A percentile compares a stretch with the other conserved stretches of the same genome.
Conservation (phyloP, 2,797 vertebrate species). For the Champsocephalus esox region DNA sequence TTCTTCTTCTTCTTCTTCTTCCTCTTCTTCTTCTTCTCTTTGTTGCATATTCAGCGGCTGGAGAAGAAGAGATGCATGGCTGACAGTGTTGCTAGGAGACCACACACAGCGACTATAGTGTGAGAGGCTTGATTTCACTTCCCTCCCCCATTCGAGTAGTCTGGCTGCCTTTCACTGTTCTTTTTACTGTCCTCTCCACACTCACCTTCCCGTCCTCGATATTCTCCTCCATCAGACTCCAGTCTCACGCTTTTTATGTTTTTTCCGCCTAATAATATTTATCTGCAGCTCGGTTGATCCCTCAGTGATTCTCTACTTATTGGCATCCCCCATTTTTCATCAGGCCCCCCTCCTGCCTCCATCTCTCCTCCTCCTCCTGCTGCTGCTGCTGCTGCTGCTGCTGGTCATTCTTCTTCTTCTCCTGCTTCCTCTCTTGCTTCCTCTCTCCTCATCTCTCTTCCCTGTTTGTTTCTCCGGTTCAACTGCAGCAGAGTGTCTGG, state of each 20-base stretch:
- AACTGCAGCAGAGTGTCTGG: constrained; percentile 42
- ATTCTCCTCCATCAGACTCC: constrained; percentile 43
- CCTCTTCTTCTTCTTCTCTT: constrained; percentile 63
- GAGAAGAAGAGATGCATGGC: constrained; percentile 80
- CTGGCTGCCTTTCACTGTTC: constrained; percentile 73
- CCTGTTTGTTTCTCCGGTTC: constrained; percentile 44
- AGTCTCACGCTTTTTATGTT: background rate
- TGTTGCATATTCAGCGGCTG: constrained; percentile 78
- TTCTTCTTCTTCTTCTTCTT: no score
- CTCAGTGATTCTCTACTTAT: constrained; percentile 53
- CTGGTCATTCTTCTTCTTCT: constrained; percentile 61
- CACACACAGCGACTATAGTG: constrained; percentile 86
- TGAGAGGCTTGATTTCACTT: constrained; percentile 85
- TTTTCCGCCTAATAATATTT: constrained; percentile 58
- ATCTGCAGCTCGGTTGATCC: constrained; percentile 48
- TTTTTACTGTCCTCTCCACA: constrained; percentile 56
- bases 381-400: constrained; percentile 11
- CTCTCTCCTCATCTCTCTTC: constrained; percentile 28
- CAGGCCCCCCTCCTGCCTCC: constrained; percentile 31
- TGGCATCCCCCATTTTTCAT: constrained; percentile 52
- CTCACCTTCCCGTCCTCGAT: constrained; percentile 32
- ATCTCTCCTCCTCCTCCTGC: constrained; percentile 22
- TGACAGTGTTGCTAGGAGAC: constrained; percentile 91
- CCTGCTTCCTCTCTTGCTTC: constrained; percentile 42
- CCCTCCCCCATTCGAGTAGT: constrained; percentile 83